Evolutionary conservation across 2,797 vertebrate species (phyloP), one percentile per base, ranked within the genome.

Genomic region (Mormyrus hasselquistii): DNA sequence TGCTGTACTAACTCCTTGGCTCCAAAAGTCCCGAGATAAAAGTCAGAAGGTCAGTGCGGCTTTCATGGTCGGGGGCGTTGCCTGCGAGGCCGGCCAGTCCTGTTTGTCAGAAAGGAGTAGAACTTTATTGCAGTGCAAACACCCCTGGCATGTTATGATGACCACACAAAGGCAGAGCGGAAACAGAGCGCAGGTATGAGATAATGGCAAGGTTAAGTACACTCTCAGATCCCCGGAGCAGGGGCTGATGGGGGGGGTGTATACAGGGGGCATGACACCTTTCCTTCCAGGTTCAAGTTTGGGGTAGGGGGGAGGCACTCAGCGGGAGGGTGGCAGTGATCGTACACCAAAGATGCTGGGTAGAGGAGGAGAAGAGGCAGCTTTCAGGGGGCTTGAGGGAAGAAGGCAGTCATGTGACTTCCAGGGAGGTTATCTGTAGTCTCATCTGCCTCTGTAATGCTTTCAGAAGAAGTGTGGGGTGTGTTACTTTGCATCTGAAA

Each of bases 171-270:
- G 83, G 92, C 89, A 89, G 91, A 82, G 90, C 91, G 91, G 92
- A 95, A 95, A 96, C 91, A 93, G 94, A 96, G 94, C 89, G 76
- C 91, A 95, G 92, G 90, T 94, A 95, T 92, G 93, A 93, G 93
- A 93, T 93, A 93, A 92, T 94, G 92, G 94, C 93, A 94, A 95
- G 95, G 94, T 95, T 95, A 96, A 96, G 93, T 93, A 93, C 93
- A 89, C 19, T 57, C 91, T 96, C 92, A 94, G 94, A 92, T 92
- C 92, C 91, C 92, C 92, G 91, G 92, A 94, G 95, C 94, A 95
- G 92, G 53, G 16, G 47, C n/a, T 38, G 79, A 8, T 1, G 19
- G 25, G 25, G 50, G 50, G 50, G n/a, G 59, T 8, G 1, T 29
- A 12, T 65, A 65, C n/a, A 22, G n/a, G 57, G 55, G n/a, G 57